Evolutionary conservation across 2,888 invertebrate species (phyloP).

Genomic region (Leptopilina myrica): DNA sequence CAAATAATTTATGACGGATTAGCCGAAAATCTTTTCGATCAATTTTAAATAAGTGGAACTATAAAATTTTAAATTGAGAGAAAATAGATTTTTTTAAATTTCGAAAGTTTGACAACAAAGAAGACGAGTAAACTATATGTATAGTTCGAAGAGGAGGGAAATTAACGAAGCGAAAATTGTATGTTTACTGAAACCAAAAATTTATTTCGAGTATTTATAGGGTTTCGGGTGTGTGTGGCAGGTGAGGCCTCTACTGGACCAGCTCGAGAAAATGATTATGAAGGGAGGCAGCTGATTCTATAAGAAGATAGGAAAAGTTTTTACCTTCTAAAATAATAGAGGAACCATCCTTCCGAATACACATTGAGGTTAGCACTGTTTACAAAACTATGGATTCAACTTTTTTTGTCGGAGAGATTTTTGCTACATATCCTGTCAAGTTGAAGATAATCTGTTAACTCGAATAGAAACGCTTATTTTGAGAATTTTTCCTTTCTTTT

Average conservation of each 20-base stretch:
- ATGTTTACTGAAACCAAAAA: conserved; percentile 46
- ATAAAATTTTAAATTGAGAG: background rate
- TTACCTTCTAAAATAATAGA: conserved; percentile 71
- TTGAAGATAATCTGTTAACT: background rate
- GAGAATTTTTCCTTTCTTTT: too few species aligned
- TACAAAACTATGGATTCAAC: conserved; percentile 61
- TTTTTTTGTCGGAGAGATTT: background rate
- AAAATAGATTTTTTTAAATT: background rate
- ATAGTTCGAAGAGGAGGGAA: background rate
- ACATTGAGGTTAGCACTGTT: conserved; percentile 65
- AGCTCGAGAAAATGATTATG: conserved; percentile 53
- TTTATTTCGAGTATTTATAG: conserved; percentile 45
- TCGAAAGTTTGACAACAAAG: background rate
- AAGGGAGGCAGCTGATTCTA: conserved; percentile 72
- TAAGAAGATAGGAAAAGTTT: conserved; percentile 71
- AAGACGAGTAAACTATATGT: background rate
- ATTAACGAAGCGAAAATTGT: conserved; percentile 2
- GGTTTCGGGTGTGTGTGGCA: conserved; percentile 56
- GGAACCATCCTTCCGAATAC: conserved; percentile 67
- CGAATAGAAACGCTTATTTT: too few species aligned
- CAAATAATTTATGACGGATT: too few species aligned
- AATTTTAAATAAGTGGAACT: too few species aligned
- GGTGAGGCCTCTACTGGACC: conserved; percentile 62
- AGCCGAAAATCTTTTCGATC: too few species aligned
- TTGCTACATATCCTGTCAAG: conserved; percentile 29